These are phyloP conservation scores for Dromas ardeola DNA, from an alignment of 2,113 vertebrate genomes.

Conservation along the genomic window DNA sequence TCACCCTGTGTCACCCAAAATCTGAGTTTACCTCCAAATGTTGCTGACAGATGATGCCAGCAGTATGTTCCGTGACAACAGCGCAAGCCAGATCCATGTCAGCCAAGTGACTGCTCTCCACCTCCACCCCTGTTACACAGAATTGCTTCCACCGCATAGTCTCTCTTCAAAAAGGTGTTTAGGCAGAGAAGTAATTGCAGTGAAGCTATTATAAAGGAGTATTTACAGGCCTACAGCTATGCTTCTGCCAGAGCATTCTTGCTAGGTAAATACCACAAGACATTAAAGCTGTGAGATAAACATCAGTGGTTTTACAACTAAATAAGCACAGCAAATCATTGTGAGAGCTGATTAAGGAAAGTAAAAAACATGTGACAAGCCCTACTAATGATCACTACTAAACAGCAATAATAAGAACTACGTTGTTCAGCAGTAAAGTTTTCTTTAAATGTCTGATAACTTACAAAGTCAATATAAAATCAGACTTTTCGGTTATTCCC, in stretches of 20 bases:
- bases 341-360: constrained; percentile 25
- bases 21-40: background rate
- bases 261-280: constrained; percentile 7
- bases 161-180: background rate
- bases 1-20: background rate
- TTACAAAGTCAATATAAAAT: background rate
- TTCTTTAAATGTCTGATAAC: background rate
- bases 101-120: background rate
- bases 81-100: background rate
- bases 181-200: background rate
- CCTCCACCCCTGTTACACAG: background rate
- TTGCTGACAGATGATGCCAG: background rate
- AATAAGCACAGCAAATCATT: constrained; percentile 30
- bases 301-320: constrained; percentile 16
- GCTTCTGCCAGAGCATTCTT: background rate
- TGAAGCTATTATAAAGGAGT: background rate
- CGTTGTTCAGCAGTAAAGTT: background rate
- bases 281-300: background rate
- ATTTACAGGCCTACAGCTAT: constrained; percentile 12
- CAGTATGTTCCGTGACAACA: background rate
- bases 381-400: background rate
- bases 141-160: background rate
- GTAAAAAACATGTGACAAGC: background rate
- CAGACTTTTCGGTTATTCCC: background rate
- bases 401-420: background rate